These are phyloP conservation scores for Solea senegalensis DNA, from an alignment of 2,113 vertebrate species.

Conservation along the genomic window DNA sequence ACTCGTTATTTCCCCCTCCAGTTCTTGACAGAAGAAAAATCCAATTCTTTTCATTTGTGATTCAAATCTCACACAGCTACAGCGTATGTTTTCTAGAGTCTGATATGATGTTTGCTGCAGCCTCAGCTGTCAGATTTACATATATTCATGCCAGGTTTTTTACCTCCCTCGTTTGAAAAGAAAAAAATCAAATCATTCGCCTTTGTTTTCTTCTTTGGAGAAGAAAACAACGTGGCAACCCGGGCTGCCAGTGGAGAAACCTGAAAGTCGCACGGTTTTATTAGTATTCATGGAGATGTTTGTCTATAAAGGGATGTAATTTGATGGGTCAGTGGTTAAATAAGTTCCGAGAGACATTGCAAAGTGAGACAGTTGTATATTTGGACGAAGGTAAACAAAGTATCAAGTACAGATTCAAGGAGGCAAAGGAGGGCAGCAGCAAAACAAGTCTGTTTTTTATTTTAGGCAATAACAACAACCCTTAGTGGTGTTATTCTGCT, in stretches of 20 bases:
- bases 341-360: conserved; percentile 38
- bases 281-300: conserved; percentile 51
- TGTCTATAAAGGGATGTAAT: conserved; percentile 18
- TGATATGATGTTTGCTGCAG: conserved; percentile 13
- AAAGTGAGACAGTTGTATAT: conserved; percentile 1
- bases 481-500: neutral
- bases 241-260: conserved; percentile 16
- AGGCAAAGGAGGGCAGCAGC: conserved; percentile 27
- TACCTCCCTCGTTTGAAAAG: conserved; percentile 3
- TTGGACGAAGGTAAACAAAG: conserved; percentile 30
- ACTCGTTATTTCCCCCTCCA: conserved; percentile 9
- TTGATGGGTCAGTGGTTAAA: conserved; percentile 20
- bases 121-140: conserved; percentile 16
- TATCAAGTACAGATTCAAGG: conserved; percentile 39
- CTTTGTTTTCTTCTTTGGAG: neutral
- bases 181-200: neutral
- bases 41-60: conserved; percentile 32
- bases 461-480: conserved; percentile 14
- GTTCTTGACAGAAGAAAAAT: conserved; percentile 13
- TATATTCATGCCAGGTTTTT: conserved; percentile 14
- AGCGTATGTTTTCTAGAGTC: neutral
- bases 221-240: conserved; percentile 5
- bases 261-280: conserved; percentile 43
- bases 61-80: conserved; percentile 27
- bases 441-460: conserved; percentile 29